Conservation (phyloP, 2,888 invertebrate species). For the Nesidiocoris tenuis region DNA sequence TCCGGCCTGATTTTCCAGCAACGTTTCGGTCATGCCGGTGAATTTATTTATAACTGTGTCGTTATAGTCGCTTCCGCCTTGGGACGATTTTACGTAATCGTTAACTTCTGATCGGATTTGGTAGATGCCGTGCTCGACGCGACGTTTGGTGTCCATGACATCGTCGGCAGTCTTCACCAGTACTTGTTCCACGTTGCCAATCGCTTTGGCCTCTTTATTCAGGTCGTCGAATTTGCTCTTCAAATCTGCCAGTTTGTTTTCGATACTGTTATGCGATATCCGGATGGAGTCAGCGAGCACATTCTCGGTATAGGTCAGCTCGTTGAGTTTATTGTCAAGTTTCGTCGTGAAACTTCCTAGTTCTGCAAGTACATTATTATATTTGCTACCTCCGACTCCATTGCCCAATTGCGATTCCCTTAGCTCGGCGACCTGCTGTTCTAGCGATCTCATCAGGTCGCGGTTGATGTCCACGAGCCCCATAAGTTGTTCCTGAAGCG, state of each 20-base stretch:
- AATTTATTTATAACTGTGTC: slow-evolving; percentile 68
- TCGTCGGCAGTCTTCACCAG: slow-evolving; percentile 79
- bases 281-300: slow-evolving; percentile 53
- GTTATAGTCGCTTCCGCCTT: slow-evolving; percentile 66
- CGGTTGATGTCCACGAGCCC: slow-evolving; percentile 46
- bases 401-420: background rate
- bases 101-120: slow-evolving; percentile 76
- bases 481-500: slow-evolving; percentile 45
- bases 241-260: slow-evolving; percentile 55
- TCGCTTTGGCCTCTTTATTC: slow-evolving; percentile 58
- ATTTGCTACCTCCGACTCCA: slow-evolving; percentile 18
- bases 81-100: slow-evolving; percentile 62
- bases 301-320: slow-evolving; percentile 53
- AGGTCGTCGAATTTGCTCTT: slow-evolving; percentile 60
- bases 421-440: slow-evolving; percentile 6
- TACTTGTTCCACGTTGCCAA: slow-evolving; percentile 70
- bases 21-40: slow-evolving; percentile 66
- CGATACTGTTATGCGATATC: slow-evolving; percentile 60
- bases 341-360: slow-evolving; percentile 2
- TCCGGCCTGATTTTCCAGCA: slow-evolving; percentile 70
- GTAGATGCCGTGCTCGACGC: slow-evolving; percentile 80
- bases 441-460: slow-evolving; percentile 10
- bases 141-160: slow-evolving; percentile 77
- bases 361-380: slow-evolving; percentile 5
- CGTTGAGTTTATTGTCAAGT: slow-evolving; percentile 59